phyloP scores from a whole-genome alignment of 2,888 invertebrate species.

The Phaonia tiefii region DNA sequence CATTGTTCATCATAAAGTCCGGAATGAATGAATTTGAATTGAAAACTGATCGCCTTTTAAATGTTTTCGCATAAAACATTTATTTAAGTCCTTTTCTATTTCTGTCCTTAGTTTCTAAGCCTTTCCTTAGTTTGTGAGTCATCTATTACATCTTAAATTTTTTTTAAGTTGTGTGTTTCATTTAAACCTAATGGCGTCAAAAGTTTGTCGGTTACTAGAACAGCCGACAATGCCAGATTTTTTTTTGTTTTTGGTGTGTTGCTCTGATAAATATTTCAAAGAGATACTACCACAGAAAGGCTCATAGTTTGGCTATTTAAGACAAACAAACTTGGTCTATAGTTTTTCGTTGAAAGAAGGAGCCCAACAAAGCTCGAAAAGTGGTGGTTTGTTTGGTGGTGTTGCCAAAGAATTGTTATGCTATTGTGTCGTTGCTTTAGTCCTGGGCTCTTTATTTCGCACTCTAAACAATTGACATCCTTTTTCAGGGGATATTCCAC shows the following conservation, averaged over 20 bases:
- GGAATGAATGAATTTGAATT: too few species aligned
- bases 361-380: not conserved
- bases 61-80: too few species aligned
- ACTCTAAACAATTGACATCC: not conserved
- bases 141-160: too few species aligned
- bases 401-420: not conserved
- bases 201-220: constrained; percentile 61
- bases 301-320: not conserved
- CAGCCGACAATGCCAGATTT: constrained; percentile 48
- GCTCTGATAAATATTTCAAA: constrained; percentile 55
- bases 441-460: not conserved
- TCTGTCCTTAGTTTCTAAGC: too few species aligned
- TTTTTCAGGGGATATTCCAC: not conserved
- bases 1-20: too few species aligned
- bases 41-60: too few species aligned
- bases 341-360: not conserved
- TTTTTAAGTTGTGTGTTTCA: too few species aligned
- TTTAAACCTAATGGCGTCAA: constrained; percentile 50
- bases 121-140: too few species aligned
- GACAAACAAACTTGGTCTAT: not conserved
- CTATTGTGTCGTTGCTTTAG: not conserved
- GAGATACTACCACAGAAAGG: not conserved
- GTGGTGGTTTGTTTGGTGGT: not conserved
- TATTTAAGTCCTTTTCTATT: too few species aligned
- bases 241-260: not conserved